Percentiles rank a stretch among this genome's conserved stretches.
These are phyloP conservation scores for Kryptopterus vitreolus DNA, from an alignment of 2,797 vertebrate genomes.

Conservation along the genomic window DNA sequence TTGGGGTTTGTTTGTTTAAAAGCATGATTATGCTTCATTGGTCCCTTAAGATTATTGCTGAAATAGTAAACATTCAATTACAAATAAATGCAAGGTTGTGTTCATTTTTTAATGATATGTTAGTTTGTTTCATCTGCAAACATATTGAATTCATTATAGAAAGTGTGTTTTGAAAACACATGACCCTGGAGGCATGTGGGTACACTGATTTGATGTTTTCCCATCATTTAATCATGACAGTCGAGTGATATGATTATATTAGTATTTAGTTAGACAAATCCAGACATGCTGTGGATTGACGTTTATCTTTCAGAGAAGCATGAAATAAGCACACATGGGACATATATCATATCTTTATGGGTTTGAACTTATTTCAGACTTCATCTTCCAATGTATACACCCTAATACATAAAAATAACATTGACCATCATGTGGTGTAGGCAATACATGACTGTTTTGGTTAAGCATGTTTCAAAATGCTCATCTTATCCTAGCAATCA, in stretches of 20 bases:
- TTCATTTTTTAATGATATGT: neutral
- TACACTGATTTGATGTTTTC: conserved; percentile 18
- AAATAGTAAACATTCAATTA: conserved; percentile 21
- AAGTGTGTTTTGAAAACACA: conserved; percentile 14
- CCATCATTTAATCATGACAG: conserved; percentile 11
- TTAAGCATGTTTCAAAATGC: neutral
- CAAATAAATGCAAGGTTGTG: conserved; percentile 10
- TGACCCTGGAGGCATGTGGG: conserved; percentile 7
- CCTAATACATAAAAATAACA: conserved; percentile 2
- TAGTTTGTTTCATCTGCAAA: neutral
- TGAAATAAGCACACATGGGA: conserved; percentile 12
- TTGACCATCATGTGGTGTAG: neutral
- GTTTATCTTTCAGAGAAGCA: conserved; percentile 10
- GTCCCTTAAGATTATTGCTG: conserved; percentile 13
- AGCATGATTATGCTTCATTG: conserved; percentile 13
- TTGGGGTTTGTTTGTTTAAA: conserved; percentile 21
- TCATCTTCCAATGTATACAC: neutral
- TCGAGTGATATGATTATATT: conserved; percentile 21
- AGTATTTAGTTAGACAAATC: conserved; percentile 15
- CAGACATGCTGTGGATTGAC: neutral
- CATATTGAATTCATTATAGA: conserved; percentile 16
- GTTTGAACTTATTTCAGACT: conserved; percentile 5
- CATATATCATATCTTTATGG: neutral
- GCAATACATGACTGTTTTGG: conserved; percentile 6
- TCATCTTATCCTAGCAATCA: neutral